Percentiles rank a stretch among this genome's conserved stretches.
Evolutionary conservation across 2,888 invertebrate genomes (phyloP).

Genomic region (Metalampra italica): DNA sequence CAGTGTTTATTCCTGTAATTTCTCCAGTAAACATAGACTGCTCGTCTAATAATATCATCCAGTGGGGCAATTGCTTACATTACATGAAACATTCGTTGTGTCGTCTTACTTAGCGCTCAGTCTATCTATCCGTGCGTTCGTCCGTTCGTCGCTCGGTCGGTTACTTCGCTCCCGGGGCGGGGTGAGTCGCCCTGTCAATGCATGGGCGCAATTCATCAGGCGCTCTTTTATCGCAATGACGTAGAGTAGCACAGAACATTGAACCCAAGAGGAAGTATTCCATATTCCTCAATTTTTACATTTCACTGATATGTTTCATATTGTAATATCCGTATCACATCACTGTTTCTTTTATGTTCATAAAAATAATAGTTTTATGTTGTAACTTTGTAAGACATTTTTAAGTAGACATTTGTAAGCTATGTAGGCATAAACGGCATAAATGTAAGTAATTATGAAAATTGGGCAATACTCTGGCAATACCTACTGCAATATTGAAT

Average conservation of each 20-base stretch:
- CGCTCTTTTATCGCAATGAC: slow-evolving; percentile 67
- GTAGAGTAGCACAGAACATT: slow-evolving; percentile 58
- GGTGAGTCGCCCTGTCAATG: slow-evolving; percentile 67
- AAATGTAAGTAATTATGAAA: too few species aligned
- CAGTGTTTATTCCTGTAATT: not conserved
- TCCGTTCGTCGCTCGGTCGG: slow-evolving; percentile 23
- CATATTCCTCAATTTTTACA: slow-evolving; percentile 62
- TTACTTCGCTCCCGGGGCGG: slow-evolving; percentile 54
- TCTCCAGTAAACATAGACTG: not conserved
- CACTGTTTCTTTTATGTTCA: too few species aligned
- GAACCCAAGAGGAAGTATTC: slow-evolving; percentile 72
- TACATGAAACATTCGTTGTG: slow-evolving; percentile 13
- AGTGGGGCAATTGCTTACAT: slow-evolving; percentile 8
- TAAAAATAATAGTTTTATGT: too few species aligned
- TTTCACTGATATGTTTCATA: slow-evolving; percentile 39
- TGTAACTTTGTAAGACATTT: too few species aligned
- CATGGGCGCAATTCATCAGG: slow-evolving; percentile 60
- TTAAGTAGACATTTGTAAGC: too few species aligned
- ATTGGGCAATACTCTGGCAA: too few species aligned
- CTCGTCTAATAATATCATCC: slow-evolving; percentile 13
- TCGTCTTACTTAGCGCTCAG: not conserved
- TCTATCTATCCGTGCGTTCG: too few species aligned
- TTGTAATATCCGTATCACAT: not conserved
- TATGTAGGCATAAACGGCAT: too few species aligned
- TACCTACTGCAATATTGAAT: too few species aligned